A percentile compares a stretch with the other conserved stretches of the same genome.
phyloP scores from a whole-genome alignment of 2,113 vertebrate genomes.

The Cyanocitta stelleri region DNA sequence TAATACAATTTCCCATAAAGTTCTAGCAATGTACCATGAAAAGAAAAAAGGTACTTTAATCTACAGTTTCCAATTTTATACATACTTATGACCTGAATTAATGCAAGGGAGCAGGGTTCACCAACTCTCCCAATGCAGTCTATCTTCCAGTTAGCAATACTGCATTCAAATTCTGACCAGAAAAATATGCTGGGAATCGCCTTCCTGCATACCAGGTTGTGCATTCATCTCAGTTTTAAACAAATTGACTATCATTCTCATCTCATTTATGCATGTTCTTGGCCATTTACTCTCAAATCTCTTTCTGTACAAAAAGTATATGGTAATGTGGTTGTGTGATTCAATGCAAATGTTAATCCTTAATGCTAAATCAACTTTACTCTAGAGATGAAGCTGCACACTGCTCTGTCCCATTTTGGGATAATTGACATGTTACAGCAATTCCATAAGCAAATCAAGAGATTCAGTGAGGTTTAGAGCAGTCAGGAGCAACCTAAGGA shows the following conservation, averaged over 20 bases:
- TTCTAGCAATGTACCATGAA: neutral
- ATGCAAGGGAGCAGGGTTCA: neutral
- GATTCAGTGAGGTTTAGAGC: neutral
- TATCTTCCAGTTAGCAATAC: neutral
- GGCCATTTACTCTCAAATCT: neutral
- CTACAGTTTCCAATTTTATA: neutral
- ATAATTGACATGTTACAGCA: neutral
- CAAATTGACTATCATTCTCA: neutral
- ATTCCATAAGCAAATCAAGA: neutral
- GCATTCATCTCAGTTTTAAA: neutral
- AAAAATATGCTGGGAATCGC: neutral
- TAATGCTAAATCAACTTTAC: neutral
- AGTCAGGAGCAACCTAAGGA: neutral
- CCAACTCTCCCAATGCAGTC: neutral
- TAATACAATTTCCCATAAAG: neutral
- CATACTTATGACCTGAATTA: neutral
- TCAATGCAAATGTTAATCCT: neutral
- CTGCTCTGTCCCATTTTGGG: neutral
- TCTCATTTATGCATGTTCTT: neutral
- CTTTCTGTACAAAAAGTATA: neutral
- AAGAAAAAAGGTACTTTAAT: neutral
- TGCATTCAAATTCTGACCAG: neutral
- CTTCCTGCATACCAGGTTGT: neutral
- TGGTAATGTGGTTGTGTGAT: neutral
- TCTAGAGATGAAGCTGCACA: rapidly evolving